Evolutionary conservation across 2,113 vertebrate species (phyloP).

Genomic region (Ciconia boyciana): DNA sequence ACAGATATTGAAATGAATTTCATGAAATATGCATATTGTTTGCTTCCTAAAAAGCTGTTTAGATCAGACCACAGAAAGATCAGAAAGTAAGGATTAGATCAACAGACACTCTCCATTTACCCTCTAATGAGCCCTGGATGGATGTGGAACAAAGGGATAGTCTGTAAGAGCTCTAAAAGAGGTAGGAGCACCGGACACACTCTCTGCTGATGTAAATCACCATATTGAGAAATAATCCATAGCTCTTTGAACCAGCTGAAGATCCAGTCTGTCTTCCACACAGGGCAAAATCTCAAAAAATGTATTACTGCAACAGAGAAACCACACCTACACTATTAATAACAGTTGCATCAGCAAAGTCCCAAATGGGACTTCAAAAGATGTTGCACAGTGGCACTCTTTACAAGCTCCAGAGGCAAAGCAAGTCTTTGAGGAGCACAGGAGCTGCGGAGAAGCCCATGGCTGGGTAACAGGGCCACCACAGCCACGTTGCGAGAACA

Average conservation of each 20-base stretch:
- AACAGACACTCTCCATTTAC: background rate
- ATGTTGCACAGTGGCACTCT: background rate
- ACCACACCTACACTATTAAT: background rate
- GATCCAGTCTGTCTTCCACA: background rate
- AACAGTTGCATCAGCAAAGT: background rate
- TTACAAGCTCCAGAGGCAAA: background rate
- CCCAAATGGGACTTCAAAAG: background rate
- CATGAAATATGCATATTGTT: conserved; percentile 71
- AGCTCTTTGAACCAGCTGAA: background rate
- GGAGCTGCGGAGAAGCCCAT: background rate
- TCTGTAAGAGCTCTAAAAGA: background rate
- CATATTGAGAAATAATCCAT: background rate
- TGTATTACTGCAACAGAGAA: background rate
- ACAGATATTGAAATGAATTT: conserved; percentile 56
- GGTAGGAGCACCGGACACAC: background rate
- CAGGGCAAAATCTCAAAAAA: background rate
- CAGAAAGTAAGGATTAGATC: conserved; percentile 36
- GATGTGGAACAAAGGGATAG: background rate
- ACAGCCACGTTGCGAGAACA: fast-evolving
- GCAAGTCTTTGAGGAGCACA: background rate
- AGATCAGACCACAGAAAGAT: conserved; percentile 36
- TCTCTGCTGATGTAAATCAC: background rate
- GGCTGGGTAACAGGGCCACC: no score
- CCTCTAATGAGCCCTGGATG: background rate
- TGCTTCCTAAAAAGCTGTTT: conserved; percentile 53